Base-by-base conservation (phyloP, 2,888 invertebrate genomes). In the Augochlorella aurata region DNA sequence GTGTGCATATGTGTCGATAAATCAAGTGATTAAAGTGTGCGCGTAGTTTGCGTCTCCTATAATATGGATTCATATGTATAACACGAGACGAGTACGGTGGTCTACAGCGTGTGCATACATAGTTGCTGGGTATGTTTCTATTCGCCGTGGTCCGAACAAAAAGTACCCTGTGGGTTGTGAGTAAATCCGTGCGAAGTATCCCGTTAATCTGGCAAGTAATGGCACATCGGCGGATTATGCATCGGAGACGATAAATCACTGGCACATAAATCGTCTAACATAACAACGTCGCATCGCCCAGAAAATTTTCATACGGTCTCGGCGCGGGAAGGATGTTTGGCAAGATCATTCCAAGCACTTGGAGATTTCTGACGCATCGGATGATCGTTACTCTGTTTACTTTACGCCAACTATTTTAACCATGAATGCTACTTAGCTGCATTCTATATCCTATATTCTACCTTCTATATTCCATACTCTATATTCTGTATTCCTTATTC, bases 121-220 rank as follows among this genome's bases (percentile, higher is more conserved):
- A 65, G 75, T 75, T 52, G 49, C 24, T 67, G 52, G 44, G 71
- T 47, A 50, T 54, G 72, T 76, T 68, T 65, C 80, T 69, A 69
- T 65, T 18, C 52, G 54, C 2, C 14, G 16, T 47, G n/a, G 18
- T 12, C 10, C 24, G 7, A 58, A 71, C 71, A 74, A 74, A 74
- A 76, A 76, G n/a, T 65, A 52, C 76, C 68, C 54, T 65, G 61
- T 50, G 61, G 47, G 61, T 65, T 45, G 50, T 12, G 73, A 72
- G 74, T 83, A 85, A 85, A 85, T 77, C 83, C 77, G 73, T 52
- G 72, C 70, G 38, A 83, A 81, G 75, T 83, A 72, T 77, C 66
- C 54, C 74, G 83, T 76, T 85, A 85, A 83, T 85, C 74, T 72
- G 77, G 82, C 77, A 75, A 77, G 77, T 80, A 69, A 80, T 74